These are phyloP conservation scores for Cacoxenus indagator DNA, from an alignment of 2,888 invertebrate species.

Conservation along the genomic window DNA sequence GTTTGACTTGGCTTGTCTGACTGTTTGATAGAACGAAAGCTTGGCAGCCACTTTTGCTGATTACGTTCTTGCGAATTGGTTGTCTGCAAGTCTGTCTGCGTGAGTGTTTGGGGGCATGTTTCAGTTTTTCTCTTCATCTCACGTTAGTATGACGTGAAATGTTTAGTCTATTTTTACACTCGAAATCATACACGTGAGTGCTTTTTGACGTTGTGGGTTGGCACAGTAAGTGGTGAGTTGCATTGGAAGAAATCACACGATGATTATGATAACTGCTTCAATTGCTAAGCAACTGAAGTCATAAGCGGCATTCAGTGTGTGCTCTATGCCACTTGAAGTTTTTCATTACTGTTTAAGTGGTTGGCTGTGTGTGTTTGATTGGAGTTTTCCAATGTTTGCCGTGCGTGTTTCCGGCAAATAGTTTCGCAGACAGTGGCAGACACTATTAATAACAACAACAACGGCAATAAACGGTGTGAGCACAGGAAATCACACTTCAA, in stretches of 20 bases:
- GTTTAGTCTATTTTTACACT: slow-evolving; percentile 13
- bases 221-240: neutral
- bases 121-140: neutral
- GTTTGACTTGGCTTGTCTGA: too few relatives aligned
- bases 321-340: neutral
- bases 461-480: too few relatives aligned
- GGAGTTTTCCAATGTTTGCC: neutral
- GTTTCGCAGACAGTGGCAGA: neutral
- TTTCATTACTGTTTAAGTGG: neutral
- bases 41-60: too few relatives aligned
- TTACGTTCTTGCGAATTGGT: neutral
- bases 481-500: neutral
- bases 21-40: too few relatives aligned
- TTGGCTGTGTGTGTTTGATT: neutral
- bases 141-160: neutral
- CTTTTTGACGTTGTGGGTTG: neutral
- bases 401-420: neutral
- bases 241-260: neutral
- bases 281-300: neutral
- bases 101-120: neutral
- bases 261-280: neutral
- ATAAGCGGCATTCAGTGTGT: neutral
- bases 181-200: neutral
- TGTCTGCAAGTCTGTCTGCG: neutral
- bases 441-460: neutral